phyloP scores from a whole-genome alignment of 2,113 vertebrate species.

The Oxyruncus cristatus region DNA sequence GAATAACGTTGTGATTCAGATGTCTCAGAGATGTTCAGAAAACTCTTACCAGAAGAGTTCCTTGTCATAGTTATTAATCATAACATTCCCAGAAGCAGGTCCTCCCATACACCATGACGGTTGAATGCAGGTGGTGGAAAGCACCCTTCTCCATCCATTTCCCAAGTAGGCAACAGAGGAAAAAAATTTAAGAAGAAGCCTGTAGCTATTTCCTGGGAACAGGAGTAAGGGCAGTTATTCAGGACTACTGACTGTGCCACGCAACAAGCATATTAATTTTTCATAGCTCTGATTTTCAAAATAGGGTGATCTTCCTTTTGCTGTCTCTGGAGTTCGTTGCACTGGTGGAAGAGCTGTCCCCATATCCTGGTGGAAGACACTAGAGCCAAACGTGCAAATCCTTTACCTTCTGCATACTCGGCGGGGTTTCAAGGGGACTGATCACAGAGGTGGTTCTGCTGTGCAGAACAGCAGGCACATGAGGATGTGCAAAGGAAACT shows the following conservation, averaged over 20 bases:
- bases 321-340: not conserved
- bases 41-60: not conserved
- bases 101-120: not conserved
- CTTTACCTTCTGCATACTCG: not conserved
- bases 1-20: slow-evolving; percentile 45
- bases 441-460: not conserved
- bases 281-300: not conserved
- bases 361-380: not conserved
- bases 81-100: not conserved
- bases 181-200: not conserved
- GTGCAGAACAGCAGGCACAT: not conserved
- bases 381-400: not conserved
- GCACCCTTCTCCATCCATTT: not conserved
- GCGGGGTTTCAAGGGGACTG: not conserved
- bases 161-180: not conserved
- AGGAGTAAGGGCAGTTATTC: not conserved
- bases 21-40: not conserved
- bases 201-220: not conserved
- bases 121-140: not conserved
- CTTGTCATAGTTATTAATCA: not conserved
- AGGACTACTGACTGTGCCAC: not conserved
- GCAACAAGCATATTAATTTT: not conserved
- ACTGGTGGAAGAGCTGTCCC: not conserved
- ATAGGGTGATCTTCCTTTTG: not conserved
- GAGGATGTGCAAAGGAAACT: not conserved